Evolutionary conservation across 1,140 invertebrate species (phyloP), one percentile per base, ranked within the genome.

Genomic region (Dendrolimus kikuchii): DNA sequence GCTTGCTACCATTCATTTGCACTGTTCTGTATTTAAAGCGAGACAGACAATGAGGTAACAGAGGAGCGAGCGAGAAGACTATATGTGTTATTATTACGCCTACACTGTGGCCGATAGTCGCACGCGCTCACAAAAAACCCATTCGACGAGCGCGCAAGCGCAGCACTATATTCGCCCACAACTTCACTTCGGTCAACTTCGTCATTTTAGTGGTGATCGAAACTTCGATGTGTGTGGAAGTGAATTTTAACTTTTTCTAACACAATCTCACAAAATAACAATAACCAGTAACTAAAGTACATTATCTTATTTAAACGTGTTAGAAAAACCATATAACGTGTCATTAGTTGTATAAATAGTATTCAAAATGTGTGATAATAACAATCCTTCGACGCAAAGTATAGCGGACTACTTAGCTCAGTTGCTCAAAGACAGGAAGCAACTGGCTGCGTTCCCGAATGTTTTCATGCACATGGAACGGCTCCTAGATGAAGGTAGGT

Each of bases 391-490:
- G 81, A 96, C 95, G 87, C 95, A 97, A 89, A 97, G 95, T 90
- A 96, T 97, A 90, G 96, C 98, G 88, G 99, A 99, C 90, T 99
- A 99, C 92, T 92, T 99, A 91, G 97, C 98, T 87, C 98, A 99
- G 91, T 93, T 99, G 89, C 92, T 99, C 79, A 99, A 99, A 92
- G 99, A 99, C 92, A 98, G 98, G 91, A 99, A 99, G 91, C 98
- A 99, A 91, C 92, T 99, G 76, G 96, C 96, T 75, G 98, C 98
- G 81, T 99, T 99, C 90, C 98, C 99, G 64, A 99, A 98, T 92
- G 96, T 99, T 86, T 99, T 99, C 91, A 93, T 98, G 89, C 99
- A 99, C 90, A 93, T 99, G 77, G 98, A 99, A 90, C 92, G 98
- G 86, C 93, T 99, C 71, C 92, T 99, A 77, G 99, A 99, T 85